Evolutionary conservation across 2,888 invertebrate species (phyloP).

Genomic region (Nematopogon swammerdamellus): DNA sequence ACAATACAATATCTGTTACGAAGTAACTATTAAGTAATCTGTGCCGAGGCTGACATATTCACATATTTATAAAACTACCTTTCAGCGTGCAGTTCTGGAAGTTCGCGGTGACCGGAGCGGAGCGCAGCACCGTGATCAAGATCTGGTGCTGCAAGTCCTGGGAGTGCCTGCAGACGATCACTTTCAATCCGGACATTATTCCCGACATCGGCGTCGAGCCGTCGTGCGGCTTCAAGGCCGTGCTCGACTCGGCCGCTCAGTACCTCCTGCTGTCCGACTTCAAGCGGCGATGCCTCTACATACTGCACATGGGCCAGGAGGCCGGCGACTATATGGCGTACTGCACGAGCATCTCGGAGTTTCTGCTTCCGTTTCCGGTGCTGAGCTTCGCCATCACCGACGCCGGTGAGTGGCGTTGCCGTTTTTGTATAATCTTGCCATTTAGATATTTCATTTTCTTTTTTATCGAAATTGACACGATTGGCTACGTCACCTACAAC

Average conservation of each 20-base stretch:
- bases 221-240: slow-evolving; percentile 63
- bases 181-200: slow-evolving; percentile 55
- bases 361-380: slow-evolving; percentile 82
- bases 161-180: slow-evolving; percentile 88
- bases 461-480: too few species aligned
- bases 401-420: slow-evolving; percentile 47
- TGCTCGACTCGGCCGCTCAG: slow-evolving; percentile 79
- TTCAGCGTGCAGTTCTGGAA: slow-evolving; percentile 80
- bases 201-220: slow-evolving; percentile 14
- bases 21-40: too few species aligned
- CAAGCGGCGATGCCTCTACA: slow-evolving; percentile 78
- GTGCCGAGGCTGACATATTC: neutral
- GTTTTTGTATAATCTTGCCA: too few species aligned
- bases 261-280: slow-evolving; percentile 89
- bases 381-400: slow-evolving; percentile 86
- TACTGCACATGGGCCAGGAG: slow-evolving; percentile 63
- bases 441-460: too few species aligned
- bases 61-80: neutral
- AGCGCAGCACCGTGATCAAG: slow-evolving; percentile 86
- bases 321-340: slow-evolving; percentile 56
- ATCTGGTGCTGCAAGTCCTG: slow-evolving; percentile 95
- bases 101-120: slow-evolving; percentile 88
- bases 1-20: too few species aligned
- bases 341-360: slow-evolving; percentile 78
- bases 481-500: too few species aligned